phyloP scores from a whole-genome alignment of 2,888 invertebrate species.

The Rotaria sp. region DNA sequence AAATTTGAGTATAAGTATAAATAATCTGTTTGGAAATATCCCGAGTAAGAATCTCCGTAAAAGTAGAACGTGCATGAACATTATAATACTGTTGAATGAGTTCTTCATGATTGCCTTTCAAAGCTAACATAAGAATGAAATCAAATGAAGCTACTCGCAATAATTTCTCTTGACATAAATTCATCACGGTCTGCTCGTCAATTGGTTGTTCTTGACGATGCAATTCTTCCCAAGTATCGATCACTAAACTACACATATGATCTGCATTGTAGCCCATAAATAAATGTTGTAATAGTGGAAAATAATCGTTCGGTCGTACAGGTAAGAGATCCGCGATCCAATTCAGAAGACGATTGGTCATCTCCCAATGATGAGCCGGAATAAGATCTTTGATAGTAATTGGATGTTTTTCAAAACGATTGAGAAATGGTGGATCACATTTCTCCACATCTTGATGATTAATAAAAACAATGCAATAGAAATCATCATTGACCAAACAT shows the following conservation, averaged over 20 bases:
- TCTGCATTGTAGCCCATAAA: background rate
- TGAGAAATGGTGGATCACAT: conserved; percentile 20
- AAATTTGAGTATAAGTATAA: too few species aligned
- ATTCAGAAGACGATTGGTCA: too few species aligned
- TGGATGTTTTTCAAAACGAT: background rate
- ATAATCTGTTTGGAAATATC: too few species aligned
- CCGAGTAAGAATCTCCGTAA: background rate
- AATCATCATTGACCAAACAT: background rate
- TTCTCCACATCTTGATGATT: background rate
- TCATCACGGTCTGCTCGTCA: too few species aligned
- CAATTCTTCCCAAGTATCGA: background rate
- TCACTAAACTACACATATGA: background rate
- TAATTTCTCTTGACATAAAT: too few species aligned
- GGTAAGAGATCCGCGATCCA: too few species aligned
- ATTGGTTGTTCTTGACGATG: too few species aligned
- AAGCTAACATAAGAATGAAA: too few species aligned
- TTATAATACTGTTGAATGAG: too few species aligned
- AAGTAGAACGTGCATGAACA: background rate
- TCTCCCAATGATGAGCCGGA: background rate
- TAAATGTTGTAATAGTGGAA: background rate
- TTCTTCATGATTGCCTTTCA: too few species aligned
- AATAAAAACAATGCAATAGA: background rate
- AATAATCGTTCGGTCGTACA: background rate
- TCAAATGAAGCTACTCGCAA: too few species aligned
- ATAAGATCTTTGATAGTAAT: background rate